Evolutionary conservation across 2,797 vertebrate species (phyloP), one percentile per base, ranked within the genome.

Genomic region (Callimico goeldii): DNA sequence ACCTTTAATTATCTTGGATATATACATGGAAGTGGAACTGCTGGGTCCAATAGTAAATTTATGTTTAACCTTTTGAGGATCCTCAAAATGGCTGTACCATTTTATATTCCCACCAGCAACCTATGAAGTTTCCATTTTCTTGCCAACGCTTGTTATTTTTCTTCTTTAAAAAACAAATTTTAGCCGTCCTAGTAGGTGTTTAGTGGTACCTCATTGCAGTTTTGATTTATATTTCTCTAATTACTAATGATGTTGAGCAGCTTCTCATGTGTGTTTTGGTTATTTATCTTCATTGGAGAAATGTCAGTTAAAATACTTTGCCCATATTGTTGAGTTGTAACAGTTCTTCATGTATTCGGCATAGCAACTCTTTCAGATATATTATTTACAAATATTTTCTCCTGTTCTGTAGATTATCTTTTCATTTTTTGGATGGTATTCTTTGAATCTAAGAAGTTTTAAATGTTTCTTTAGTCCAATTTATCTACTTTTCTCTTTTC

Each of bases 381-480:
- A 36, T 91, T n/a, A 77, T 50, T 91, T 96, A 41, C 22, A 77
- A 88, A 94, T 72, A 43, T 91, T 70, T 96, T 90, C 17, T 83
- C 83, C 13, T n/a, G 20, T 76, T 46, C 12, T 57, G 3, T 86
- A 8, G 14, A 36, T n/a, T 80, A 12, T 33, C n/a, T 67, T 81
- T 96, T 77, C 26, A 28, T 1, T 75, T 55, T 86, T 76, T 64
- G 61, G 28, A 39, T 57, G 24, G 22, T 52, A n/a, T 87, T 61
- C 36, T 94, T 87, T 91, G 15, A 82, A 67, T 24, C 14, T 48
- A 4, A 81, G 11, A 93, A 75, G n/a, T 77, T 28, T n/a, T 39
- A 57, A 50, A 43, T 87, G 48, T 76, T 70, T n/a, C 73, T 50
- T 41, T 77, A 58, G 33, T 94, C 20, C 41, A 73, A 14, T 48